Conservation (phyloP, 2,113 vertebrate genomes). For the Urocitellus parryii region DNA sequence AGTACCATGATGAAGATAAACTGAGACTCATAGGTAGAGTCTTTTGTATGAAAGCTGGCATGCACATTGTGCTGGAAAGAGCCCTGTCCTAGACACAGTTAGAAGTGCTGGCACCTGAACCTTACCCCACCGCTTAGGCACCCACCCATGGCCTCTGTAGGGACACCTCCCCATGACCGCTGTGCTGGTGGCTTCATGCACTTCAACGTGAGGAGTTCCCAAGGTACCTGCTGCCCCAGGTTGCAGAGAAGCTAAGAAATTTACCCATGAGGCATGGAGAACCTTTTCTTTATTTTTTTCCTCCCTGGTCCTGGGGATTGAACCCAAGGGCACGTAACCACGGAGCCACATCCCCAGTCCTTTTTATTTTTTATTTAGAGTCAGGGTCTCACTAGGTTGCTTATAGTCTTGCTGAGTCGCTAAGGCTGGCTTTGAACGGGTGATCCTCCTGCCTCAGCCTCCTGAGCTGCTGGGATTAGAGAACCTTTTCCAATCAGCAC, state of each 20-base stretch:
- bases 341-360: no score
- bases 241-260: neutral
- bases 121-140: rapidly evolving
- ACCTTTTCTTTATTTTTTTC: neutral
- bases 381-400: no score
- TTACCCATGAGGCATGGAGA: neutral
- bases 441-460: no score
- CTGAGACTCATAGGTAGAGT: no score
- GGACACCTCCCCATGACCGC: neutral
- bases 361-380: no score
- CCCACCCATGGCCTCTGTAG: neutral
- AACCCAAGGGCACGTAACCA: no score
- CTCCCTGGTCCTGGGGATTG: no score
- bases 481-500: neutral
- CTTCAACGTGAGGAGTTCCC: neutral
- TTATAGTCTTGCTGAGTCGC: no score
- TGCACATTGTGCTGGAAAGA: neutral
- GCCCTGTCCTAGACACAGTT: neutral
- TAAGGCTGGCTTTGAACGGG: no score
- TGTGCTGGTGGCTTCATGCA: neutral
- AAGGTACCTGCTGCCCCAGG: neutral
- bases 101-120: neutral
- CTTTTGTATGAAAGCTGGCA: neutral
- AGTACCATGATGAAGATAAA: neutral
- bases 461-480: no score